Base-by-base conservation (phyloP, 2,797 vertebrate genomes). In the Emys orbicularis region DNA sequence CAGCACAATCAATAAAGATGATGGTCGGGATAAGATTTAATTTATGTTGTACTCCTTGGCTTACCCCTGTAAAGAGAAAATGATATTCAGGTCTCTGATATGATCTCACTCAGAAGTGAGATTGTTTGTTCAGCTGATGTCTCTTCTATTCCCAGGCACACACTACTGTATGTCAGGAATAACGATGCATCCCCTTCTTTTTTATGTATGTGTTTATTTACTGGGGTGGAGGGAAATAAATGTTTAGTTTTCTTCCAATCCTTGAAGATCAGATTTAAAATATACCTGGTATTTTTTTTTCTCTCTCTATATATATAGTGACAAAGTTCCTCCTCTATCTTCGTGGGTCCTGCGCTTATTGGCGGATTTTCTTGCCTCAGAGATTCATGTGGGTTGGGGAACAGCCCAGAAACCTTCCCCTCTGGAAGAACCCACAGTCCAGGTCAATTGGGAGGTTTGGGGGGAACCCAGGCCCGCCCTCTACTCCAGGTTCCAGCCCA, bases 151-250 rank as follows among this genome's bases (percentile, higher is more conserved):
- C 95, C 92, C 89, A 85, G 86, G 83, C 95, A 92, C 68, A 93
- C 96, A 94, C 94, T 90, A 91, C 94, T 88, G 86, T 88, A 92
- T 90, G 80, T 96, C 54, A 18, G 88, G 83, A 87, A 88, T 93
- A 88, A 97, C 94, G 92, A 95, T 56, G 93, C 86, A 90, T 96
- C 50, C 79, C 90, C 81, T 83, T 6, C 87, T 88, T 87, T 97
- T 94, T 83, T 85, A 85, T 97, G 98, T 98, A 98, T 96, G 98
- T 97, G 97, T 98, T 98, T 98, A 98, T 98, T 97, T 93, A 83
- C 74, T 87, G 23, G 8, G 16, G 44, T 3, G 47, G 3, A 7
- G 49, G 27, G 61, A 90, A 92, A 95, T 6, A 68, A 86, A 91
- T 92, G 87, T 88, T 92, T 86, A 86, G 27, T 83, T 93, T 61